These are phyloP conservation scores for Chlamydotis undulata DNA, from an alignment of 2,113 vertebrate species.

Conservation along the genomic window DNA sequence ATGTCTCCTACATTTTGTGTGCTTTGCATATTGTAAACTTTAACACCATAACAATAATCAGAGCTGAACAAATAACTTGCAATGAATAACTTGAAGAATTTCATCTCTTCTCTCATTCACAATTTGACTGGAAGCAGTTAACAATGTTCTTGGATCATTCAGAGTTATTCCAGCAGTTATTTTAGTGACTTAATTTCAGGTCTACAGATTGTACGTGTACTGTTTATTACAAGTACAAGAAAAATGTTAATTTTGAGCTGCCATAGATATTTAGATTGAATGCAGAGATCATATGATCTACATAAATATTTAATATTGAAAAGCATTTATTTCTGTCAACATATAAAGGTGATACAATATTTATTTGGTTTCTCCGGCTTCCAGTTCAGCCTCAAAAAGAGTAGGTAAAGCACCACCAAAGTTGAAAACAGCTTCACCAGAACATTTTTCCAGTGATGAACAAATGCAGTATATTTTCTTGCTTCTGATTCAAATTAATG, in stretches of 20 bases:
- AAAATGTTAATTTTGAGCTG: conserved; percentile 25
- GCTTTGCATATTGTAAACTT: not conserved
- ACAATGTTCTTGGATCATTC: not conserved
- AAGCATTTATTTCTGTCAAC: not conserved
- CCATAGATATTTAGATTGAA: not conserved
- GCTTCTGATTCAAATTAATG: not conserved
- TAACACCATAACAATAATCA: not conserved
- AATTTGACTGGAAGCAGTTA: not conserved
- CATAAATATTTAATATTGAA: not conserved
- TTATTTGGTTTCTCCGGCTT: not conserved
- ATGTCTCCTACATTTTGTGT: not conserved
- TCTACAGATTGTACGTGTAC: not conserved
- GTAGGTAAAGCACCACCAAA: not conserved
- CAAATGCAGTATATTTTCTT: not conserved
- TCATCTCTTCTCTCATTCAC: not conserved
- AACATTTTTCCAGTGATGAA: not conserved
- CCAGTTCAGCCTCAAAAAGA: not conserved
- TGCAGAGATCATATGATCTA: not conserved
- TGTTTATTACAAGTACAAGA: not conserved
- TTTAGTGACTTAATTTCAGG: not conserved
- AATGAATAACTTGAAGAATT: conserved; percentile 14
- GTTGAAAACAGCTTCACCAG: not conserved
- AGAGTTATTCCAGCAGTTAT: not conserved
- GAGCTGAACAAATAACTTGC: conserved; percentile 1
- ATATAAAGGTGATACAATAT: not conserved